Percentiles rank a stretch among this genome's conserved stretches.
phyloP scores from a whole-genome alignment of 2,113 vertebrate genomes.

The Clinocottus analis region DNA sequence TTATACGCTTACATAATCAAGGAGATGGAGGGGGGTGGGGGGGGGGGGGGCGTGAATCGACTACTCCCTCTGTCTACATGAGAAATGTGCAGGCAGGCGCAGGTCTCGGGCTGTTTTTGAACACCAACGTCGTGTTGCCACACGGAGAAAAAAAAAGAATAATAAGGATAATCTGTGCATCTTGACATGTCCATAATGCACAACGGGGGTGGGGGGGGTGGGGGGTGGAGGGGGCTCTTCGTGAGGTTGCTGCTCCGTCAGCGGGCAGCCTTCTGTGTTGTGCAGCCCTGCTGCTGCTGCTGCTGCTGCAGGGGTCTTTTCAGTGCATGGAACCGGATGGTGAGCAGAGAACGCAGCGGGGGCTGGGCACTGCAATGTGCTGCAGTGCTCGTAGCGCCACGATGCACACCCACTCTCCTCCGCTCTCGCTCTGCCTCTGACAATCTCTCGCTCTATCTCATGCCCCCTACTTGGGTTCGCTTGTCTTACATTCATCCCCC shows the following conservation, averaged over 20 bases:
- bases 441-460: slow-evolving; percentile 54
- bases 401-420: slow-evolving; percentile 79
- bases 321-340: slow-evolving; percentile 79
- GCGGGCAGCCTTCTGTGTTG: slow-evolving; percentile 54
- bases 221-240: too few relatives aligned
- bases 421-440: slow-evolving; percentile 67
- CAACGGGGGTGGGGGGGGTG: not conserved
- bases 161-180: slow-evolving; percentile 2
- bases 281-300: slow-evolving; percentile 63
- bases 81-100: slow-evolving; percentile 20
- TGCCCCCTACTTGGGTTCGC: slow-evolving; percentile 23
- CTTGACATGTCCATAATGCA: slow-evolving; percentile 30
- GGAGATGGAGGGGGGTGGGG: too few relatives aligned
- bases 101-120: slow-evolving; percentile 30
- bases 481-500: slow-evolving; percentile 40
- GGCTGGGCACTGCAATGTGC: slow-evolving; percentile 84
- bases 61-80: slow-evolving; percentile 57
- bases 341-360: slow-evolving; percentile 78
- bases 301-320: slow-evolving; percentile 79
- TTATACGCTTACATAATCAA: slow-evolving; percentile 71
- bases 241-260: slow-evolving; percentile 50
- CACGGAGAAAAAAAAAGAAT: too few relatives aligned
- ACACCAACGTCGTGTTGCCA: slow-evolving; percentile 4
- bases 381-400: slow-evolving; percentile 79
- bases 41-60: slow-evolving; percentile 51